Conservation (phyloP, 2,797 vertebrate genomes). For the Macroramphosus scolopax region DNA sequence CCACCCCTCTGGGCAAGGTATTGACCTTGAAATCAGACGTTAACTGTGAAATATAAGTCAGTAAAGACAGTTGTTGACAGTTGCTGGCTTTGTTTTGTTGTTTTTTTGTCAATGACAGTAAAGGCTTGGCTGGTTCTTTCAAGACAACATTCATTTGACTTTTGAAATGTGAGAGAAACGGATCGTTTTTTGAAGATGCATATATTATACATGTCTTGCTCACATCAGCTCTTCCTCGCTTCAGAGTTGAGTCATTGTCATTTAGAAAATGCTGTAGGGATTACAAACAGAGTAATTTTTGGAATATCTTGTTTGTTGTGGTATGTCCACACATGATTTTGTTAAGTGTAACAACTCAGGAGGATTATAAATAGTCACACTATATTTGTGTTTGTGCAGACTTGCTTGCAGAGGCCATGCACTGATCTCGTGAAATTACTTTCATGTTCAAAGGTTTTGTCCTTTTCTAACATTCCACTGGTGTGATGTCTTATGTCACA, state of each 20-base stretch:
- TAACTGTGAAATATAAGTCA: too few relatives aligned
- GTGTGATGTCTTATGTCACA: conserved; percentile 52
- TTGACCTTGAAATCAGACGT: too few relatives aligned
- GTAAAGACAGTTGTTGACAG: neutral
- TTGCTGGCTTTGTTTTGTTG: neutral
- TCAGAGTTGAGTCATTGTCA: conserved; percentile 1
- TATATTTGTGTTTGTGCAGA: conserved; percentile 13
- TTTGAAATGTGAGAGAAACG: neutral
- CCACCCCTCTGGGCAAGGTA: too few relatives aligned
- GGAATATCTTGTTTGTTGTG: neutral
- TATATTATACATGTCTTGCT: neutral
- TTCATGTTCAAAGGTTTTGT: conserved; percentile 28
- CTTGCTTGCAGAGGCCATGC: conserved; percentile 8
- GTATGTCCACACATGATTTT: neutral
- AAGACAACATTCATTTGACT: conserved; percentile 5
- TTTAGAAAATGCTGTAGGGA: neutral
- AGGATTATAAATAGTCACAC: conserved; percentile 8
- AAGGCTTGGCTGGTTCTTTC: neutral
- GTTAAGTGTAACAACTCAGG: conserved; percentile 15
- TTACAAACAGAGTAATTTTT: neutral
- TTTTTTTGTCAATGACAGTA: conserved; percentile 8
- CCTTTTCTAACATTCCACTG: conserved; percentile 61
- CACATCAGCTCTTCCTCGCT: conserved; percentile 2
- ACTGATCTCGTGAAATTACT: conserved; percentile 20
- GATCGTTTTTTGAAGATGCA: too few relatives aligned